A percentile compares a stretch with the other conserved stretches of the same genome.
These are phyloP conservation scores for Leptopilina drosophilae DNA, from an alignment of 2,888 invertebrate species.

Conservation along the genomic window DNA sequence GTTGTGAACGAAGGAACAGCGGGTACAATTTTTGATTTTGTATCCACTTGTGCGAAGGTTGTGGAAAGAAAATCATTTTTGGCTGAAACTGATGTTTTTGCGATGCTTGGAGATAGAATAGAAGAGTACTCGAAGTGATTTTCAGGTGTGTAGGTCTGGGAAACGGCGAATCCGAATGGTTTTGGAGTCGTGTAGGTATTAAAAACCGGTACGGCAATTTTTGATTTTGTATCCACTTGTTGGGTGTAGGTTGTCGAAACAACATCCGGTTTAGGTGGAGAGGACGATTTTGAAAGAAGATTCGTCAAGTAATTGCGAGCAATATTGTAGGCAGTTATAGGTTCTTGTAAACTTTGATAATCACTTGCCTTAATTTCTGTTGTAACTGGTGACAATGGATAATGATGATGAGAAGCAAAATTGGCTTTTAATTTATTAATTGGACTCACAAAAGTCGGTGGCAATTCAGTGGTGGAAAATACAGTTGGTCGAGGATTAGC, in stretches of 20 bases:
- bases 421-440: background rate
- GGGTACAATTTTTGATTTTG: too few species aligned
- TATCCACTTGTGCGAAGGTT: too few species aligned
- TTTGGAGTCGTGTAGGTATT: background rate
- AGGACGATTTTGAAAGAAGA: background rate
- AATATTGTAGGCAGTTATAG: constrained; percentile 29
- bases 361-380: background rate
- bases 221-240: too few species aligned
- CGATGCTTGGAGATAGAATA: background rate
- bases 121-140: background rate
- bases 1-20: too few species aligned
- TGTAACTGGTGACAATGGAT: too few species aligned
- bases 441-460: constrained; percentile 4
- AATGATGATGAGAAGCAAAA: background rate
- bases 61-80: too few species aligned
- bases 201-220: too few species aligned
- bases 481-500: background rate
- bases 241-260: too few species aligned
- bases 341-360: background rate
- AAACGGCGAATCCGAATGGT: background rate
- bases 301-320: constrained; percentile 35
- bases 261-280: background rate
- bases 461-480: background rate
- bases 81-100: too few species aligned
- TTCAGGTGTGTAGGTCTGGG: background rate